A percentile compares a stretch with the other conserved stretches of the same genome.
Conservation (phyloP, 2,888 invertebrate species). For the Yponomeuta sedellus region DNA sequence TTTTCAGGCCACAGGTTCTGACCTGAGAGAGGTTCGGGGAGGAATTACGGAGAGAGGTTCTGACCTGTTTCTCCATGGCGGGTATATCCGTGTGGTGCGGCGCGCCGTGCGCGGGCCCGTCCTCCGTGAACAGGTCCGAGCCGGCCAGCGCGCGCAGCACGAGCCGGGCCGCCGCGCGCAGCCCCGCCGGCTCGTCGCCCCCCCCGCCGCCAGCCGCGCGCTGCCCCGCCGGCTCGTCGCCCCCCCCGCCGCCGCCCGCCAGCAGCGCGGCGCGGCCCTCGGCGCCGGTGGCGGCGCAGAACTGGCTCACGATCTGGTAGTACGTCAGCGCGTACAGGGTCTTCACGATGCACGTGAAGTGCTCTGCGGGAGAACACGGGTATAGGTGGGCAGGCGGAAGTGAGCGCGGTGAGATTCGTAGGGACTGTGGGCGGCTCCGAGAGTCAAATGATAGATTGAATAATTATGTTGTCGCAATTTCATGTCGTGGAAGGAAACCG, state of each 20-base stretch:
- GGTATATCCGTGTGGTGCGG: slow-evolving; percentile 35
- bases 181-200: neutral
- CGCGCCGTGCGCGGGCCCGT: slow-evolving; percentile 48
- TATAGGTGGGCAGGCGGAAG: too few species aligned
- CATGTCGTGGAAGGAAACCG: too few species aligned
- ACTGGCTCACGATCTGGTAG: slow-evolving; percentile 90
- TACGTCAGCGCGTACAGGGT: slow-evolving; percentile 92
- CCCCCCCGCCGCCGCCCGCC: slow-evolving; percentile 18
- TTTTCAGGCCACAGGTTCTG: too few species aligned
- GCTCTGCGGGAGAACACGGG: slow-evolving; percentile 78
- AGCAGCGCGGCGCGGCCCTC: slow-evolving; percentile 76
- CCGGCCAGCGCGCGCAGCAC: slow-evolving; percentile 50
- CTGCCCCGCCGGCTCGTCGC: slow-evolving; percentile 61
- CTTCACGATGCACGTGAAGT: slow-evolving; percentile 91
- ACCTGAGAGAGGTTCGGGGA: too few species aligned
- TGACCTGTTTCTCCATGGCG: slow-evolving; percentile 51
- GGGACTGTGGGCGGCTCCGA: too few species aligned
- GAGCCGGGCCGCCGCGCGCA: slow-evolving; percentile 39
- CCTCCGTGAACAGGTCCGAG: slow-evolving; percentile 79
- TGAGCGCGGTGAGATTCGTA: too few species aligned
- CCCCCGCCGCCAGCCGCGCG: slow-evolving; percentile 30
- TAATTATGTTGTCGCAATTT: too few species aligned
- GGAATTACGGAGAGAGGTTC: neutral
- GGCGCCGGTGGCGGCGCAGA: slow-evolving; percentile 81
- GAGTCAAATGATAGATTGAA: too few species aligned